Evolutionary conservation across 2,888 invertebrate genomes (phyloP).

Genomic region (Drymonia ruficornis): DNA sequence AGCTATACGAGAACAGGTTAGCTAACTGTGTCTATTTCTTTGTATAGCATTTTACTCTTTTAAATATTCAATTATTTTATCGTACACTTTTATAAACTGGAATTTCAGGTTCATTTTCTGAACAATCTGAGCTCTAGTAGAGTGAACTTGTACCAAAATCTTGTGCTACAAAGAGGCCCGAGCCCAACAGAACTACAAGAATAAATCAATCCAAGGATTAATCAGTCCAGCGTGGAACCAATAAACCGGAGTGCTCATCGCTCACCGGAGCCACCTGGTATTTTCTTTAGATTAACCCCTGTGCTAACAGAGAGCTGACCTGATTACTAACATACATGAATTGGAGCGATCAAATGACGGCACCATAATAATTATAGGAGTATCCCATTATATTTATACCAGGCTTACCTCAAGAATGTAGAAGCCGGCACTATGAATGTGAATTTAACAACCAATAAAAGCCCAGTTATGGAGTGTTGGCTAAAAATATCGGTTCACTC

Average conservation of each 20-base stretch:
- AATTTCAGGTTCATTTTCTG: no score
- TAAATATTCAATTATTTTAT: no score
- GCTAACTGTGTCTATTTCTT: no score
- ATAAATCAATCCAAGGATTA: neutral
- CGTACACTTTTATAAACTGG: no score
- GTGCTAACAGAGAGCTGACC: neutral
- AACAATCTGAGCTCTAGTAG: no score
- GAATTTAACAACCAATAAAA: conserved; percentile 1
- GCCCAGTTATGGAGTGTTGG: neutral
- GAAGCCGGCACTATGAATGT: neutral
- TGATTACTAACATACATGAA: neutral
- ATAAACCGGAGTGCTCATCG: conserved; percentile 1
- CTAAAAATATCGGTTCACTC: neutral
- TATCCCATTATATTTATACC: neutral
- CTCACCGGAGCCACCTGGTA: neutral
- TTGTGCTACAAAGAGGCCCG: no score
- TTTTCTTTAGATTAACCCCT: neutral
- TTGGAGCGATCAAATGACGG: neutral
- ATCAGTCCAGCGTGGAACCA: neutral
- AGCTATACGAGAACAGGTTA: no score
- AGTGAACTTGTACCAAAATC: no score
- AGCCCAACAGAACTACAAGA: no score
- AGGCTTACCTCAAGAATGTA: neutral
- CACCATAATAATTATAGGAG: neutral
- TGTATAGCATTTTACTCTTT: no score